Conservation (phyloP, 2,113 vertebrate genomes). For the Amphilophus citrinellus region DNA sequence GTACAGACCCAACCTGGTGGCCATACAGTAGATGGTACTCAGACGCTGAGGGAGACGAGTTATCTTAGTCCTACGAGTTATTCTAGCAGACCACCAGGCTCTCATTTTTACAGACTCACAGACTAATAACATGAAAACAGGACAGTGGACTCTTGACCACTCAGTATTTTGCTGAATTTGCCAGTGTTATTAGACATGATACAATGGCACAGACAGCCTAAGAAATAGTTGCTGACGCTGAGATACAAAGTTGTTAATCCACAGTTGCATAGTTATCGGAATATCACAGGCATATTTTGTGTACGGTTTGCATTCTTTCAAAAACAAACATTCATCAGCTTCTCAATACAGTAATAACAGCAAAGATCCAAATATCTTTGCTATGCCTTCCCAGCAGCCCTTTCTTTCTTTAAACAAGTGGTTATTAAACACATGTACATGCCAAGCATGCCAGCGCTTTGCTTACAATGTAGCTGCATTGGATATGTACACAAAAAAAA, state of each 20-base stretch:
- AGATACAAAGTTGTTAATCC: constrained; percentile 40
- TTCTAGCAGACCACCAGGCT: constrained; percentile 37
- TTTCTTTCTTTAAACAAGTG: constrained; percentile 57
- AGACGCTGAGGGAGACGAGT: constrained; percentile 37
- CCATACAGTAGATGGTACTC: constrained; percentile 66
- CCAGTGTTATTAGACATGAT: constrained; percentile 73
- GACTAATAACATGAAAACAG: constrained; percentile 51
- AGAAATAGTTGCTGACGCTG: constrained; percentile 22
- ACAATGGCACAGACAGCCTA: constrained; percentile 39
- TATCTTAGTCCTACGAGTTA: constrained; percentile 1
- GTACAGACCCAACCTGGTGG: constrained; percentile 40
- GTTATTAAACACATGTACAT: constrained; percentile 61
- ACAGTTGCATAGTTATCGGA: constrained; percentile 57
- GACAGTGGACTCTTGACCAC: constrained; percentile 31
- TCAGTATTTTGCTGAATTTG: constrained; percentile 50
- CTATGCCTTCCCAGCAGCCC: constrained; percentile 23
- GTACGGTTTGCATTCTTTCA: constrained; percentile 13
- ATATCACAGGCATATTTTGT: constrained; percentile 39
- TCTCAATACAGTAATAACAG: constrained; percentile 66
- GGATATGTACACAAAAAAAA: constrained; percentile 49
- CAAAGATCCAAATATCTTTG: constrained; percentile 36
- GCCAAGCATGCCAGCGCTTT: neutral
- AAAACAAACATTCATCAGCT: constrained; percentile 57
- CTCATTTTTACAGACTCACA: constrained; percentile 53
- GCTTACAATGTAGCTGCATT: constrained; percentile 46